phyloP scores from a whole-genome alignment of 1,140 invertebrate species.

The Augochlora pura region DNA sequence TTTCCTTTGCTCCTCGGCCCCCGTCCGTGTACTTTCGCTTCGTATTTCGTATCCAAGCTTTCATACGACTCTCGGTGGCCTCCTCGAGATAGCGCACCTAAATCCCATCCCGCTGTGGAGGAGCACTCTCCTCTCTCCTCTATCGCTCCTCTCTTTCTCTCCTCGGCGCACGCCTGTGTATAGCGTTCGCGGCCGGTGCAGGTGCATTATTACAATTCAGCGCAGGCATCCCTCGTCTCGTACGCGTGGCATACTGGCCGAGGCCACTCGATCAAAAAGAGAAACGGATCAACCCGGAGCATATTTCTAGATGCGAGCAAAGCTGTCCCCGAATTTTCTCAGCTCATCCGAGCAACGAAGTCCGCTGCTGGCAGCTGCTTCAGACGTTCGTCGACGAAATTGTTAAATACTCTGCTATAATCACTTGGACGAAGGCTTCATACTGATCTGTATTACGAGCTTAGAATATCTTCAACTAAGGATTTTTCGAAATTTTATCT shows the following conservation, averaged over 20 bases:
- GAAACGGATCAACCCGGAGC: not conserved
- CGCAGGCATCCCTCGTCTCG: conserved; percentile 2
- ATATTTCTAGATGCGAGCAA: not conserved
- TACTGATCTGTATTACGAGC: too few species aligned
- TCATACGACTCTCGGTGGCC: conserved; percentile 36
- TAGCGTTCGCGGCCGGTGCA: conserved; percentile 27
- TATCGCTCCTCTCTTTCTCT: too few species aligned
- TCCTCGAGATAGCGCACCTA: conserved; percentile 43
- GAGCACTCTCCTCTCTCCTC: too few species aligned
- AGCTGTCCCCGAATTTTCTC: too few species aligned
- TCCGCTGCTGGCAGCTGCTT: too few species aligned
- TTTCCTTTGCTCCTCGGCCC: conserved; percentile 30
- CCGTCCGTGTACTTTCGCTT: conserved; percentile 31
- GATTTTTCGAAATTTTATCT: too few species aligned
- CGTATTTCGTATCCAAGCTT: conserved; percentile 48
- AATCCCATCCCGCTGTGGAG: conserved; percentile 46
- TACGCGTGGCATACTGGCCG: conserved; percentile 19
- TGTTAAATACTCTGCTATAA: too few species aligned
- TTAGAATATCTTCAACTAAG: too few species aligned
- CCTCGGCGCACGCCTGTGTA: not conserved
- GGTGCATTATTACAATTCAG: conserved; percentile 61
- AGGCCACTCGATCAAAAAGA: conserved; percentile 49
- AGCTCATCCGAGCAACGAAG: too few species aligned
- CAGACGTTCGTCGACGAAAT: too few species aligned
- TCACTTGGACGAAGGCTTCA: too few species aligned